These are phyloP conservation scores for Oryzias sinensis DNA, from an alignment of 2,797 vertebrate genomes.

Conservation along the genomic window DNA sequence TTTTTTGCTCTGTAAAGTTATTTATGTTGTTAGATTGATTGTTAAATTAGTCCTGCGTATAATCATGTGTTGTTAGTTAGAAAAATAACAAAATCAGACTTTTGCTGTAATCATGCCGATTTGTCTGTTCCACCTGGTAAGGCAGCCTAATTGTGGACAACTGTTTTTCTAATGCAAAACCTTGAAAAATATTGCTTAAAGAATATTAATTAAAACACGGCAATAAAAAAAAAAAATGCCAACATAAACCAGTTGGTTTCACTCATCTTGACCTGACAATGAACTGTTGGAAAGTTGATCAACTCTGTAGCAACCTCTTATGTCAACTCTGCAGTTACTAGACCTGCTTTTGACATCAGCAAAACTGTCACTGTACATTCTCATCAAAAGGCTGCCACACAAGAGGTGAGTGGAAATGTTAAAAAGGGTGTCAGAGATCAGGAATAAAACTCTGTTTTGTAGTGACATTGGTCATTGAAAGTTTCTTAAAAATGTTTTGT, in stretches of 20 bases:
- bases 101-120: too few species aligned
- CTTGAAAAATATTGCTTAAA: too few species aligned
- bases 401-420: conserved; percentile 42
- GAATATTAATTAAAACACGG: not conserved
- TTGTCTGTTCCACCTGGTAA: too few species aligned
- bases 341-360: conserved; percentile 59
- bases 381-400: conserved; percentile 60
- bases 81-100: too few species aligned
- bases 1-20: too few species aligned
- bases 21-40: too few species aligned
- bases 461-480: too few species aligned
- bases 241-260: not conserved
- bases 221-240: not conserved
- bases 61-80: too few species aligned
- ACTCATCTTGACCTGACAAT: conserved; percentile 26
- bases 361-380: conserved; percentile 63
- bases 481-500: too few species aligned
- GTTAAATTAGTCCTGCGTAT: too few species aligned
- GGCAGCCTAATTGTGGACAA: too few species aligned
- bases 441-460: not conserved
- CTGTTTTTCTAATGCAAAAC: too few species aligned
- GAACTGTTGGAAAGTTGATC: conserved; percentile 51
- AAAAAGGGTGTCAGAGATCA: conserved; percentile 2
- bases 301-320: conserved; percentile 53
- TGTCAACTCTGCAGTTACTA: conserved; percentile 55